Conservation (phyloP, 2,797 vertebrate species). For the Emys orbicularis region DNA sequence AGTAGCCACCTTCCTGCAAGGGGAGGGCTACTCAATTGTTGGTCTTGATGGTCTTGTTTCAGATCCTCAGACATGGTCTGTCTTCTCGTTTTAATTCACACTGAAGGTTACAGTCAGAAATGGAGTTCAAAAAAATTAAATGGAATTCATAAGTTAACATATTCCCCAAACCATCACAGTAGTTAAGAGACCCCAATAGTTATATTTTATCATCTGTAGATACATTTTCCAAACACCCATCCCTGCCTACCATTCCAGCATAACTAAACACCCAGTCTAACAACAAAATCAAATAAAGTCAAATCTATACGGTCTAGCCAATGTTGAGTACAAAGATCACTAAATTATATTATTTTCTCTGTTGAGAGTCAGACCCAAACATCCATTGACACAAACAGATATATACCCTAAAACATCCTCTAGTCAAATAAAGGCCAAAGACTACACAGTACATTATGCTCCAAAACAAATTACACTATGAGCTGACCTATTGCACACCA, state of each 20-base stretch:
- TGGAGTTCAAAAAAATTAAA: background rate
- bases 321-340: background rate
- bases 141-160: background rate
- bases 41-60: background rate
- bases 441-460: background rate
- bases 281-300: background rate
- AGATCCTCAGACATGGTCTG: fast-evolving
- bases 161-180: background rate
- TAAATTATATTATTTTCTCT: background rate
- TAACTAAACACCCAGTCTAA: background rate
- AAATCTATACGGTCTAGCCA: background rate
- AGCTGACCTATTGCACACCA: fast-evolving
- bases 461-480: background rate
- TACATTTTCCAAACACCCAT: fast-evolving
- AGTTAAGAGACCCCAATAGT: background rate
- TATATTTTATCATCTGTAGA: background rate
- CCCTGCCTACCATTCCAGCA: fast-evolving
- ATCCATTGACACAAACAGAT: background rate
- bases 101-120: background rate
- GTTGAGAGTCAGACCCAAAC: background rate
- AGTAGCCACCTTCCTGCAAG: background rate
- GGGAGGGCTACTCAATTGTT: background rate
- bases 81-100: background rate
- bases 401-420: background rate
- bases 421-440: background rate